These are phyloP conservation scores for Solea senegalensis DNA, from an alignment of 2,113 vertebrate species.

Conservation along the genomic window DNA sequence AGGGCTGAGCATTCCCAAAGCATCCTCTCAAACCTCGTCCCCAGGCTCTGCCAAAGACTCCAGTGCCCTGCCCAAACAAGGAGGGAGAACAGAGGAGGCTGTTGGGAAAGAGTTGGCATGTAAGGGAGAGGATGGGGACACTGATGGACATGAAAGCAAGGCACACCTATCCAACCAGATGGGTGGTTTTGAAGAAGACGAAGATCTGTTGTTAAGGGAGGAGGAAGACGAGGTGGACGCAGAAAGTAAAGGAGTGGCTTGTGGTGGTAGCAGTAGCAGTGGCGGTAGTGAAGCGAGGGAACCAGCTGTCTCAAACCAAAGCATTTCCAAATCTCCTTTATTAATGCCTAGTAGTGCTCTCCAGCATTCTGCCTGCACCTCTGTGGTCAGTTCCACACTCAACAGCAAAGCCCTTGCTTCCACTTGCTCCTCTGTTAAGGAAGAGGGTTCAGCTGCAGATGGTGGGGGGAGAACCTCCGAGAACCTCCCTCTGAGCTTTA, in stretches of 20 bases:
- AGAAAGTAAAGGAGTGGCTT: constrained; percentile 83
- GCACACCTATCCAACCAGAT: constrained; percentile 75
- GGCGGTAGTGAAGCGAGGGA: constrained; percentile 87
- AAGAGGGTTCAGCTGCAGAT: constrained; percentile 87
- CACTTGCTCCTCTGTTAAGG: constrained; percentile 90
- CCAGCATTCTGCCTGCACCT: constrained; percentile 91
- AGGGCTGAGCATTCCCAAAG: constrained; percentile 89
- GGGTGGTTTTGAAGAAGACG: constrained; percentile 88
- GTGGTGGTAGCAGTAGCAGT: constrained; percentile 85
- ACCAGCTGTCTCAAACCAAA: constrained; percentile 99
- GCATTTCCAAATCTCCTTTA: constrained; percentile 99
- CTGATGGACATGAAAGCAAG: constrained; percentile 77
- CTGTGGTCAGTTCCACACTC: constrained; percentile 83
- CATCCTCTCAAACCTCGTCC: constrained; percentile 89
- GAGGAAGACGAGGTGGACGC: constrained; percentile 88
- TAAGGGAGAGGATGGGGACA: constrained; percentile 81
- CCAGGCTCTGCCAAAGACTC: constrained; percentile 94
- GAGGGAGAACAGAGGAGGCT: constrained; percentile 83
- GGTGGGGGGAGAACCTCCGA: constrained; percentile 90
- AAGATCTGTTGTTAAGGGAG: constrained; percentile 90
- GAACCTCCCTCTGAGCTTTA: constrained; percentile 97
- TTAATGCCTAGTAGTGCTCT: constrained; percentile 98
- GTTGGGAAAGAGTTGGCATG: constrained; percentile 83
- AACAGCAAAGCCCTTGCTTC: constrained; percentile 89
- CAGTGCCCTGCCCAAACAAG: constrained; percentile 78